These are phyloP conservation scores for Cynocephalus volans DNA, from an alignment of 2,113 vertebrate species.

Conservation along the genomic window DNA sequence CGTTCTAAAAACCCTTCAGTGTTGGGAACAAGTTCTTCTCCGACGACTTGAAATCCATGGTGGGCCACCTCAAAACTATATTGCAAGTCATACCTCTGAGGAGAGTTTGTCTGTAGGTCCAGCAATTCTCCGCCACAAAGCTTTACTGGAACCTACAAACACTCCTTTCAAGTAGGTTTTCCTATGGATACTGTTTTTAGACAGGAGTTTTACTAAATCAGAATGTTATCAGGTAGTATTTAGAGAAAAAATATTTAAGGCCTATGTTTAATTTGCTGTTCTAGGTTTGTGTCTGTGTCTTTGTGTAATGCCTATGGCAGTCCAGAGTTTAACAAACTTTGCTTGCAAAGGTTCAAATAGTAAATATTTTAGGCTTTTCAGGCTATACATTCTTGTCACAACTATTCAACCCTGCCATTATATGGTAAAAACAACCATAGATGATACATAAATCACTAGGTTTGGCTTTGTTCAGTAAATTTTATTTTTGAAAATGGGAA, in stretches of 20 bases:
- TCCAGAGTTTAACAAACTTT: slow-evolving; percentile 29
- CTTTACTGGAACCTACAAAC: slow-evolving; percentile 96
- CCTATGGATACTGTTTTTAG: not conserved
- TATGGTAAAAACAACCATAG: slow-evolving; percentile 20
- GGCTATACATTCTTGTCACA: not conserved
- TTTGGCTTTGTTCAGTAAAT: not conserved
- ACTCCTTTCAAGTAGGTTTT: slow-evolving; percentile 95
- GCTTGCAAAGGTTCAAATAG: not conserved
- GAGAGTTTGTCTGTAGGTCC: slow-evolving; percentile 93
- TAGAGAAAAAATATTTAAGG: not conserved
- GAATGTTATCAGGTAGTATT: not conserved
- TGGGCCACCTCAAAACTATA: slow-evolving; percentile 95
- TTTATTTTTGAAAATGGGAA: slow-evolving; percentile 44
- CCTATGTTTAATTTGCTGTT: slow-evolving; percentile 2
- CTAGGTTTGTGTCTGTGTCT: not conserved
- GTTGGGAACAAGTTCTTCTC: slow-evolving; percentile 98
- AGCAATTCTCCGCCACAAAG: slow-evolving; percentile 97
- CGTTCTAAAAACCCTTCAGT: slow-evolving; percentile 96
- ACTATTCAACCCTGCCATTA: not conserved
- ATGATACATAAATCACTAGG: not conserved
- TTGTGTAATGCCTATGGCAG: slow-evolving; percentile 6
- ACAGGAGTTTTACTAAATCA: not conserved
- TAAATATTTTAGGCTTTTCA: slow-evolving; percentile 47
- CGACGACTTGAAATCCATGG: slow-evolving; percentile 95
- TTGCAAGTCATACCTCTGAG: slow-evolving; percentile 92